Conservation (phyloP, 2,797 vertebrate genomes). For the Bradypodion ventrale region DNA sequence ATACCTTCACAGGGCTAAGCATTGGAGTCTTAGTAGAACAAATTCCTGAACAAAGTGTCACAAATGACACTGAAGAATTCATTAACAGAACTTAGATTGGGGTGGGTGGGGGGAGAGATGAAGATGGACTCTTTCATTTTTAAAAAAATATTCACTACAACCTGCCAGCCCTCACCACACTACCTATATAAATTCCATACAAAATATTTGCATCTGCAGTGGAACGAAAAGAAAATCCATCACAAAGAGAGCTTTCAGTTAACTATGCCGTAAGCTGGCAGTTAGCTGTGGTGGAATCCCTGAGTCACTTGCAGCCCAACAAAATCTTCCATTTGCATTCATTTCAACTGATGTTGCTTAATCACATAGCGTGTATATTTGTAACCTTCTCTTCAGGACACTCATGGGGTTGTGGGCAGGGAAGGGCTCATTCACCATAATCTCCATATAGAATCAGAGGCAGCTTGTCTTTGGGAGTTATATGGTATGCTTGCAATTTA, state of each 20-base stretch:
- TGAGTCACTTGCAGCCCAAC: slow-evolving; percentile 42
- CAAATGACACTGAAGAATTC: slow-evolving; percentile 51
- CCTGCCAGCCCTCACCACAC: slow-evolving; percentile 15
- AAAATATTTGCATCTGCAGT: slow-evolving; percentile 10
- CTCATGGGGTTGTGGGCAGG: not conserved
- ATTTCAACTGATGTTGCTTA: slow-evolving; percentile 48
- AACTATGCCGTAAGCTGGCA: slow-evolving; percentile 54
- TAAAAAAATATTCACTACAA: slow-evolving; percentile 5
- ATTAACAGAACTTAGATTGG: slow-evolving; percentile 29
- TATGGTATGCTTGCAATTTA: too few relatives aligned
- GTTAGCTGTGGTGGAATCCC: slow-evolving; percentile 39
- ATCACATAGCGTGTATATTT: slow-evolving; percentile 28
- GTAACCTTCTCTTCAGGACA: slow-evolving; percentile 19
- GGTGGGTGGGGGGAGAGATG: slow-evolving; percentile 28
- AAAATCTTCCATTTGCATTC: slow-evolving; percentile 51
- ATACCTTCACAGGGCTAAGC: slow-evolving; percentile 38
- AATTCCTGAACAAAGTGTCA: slow-evolving; percentile 38
- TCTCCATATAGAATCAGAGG: slow-evolving; percentile 4
- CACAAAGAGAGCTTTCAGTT: slow-evolving; percentile 52
- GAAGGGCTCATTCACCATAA: not conserved
- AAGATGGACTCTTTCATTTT: slow-evolving; percentile 49
- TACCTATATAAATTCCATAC: slow-evolving; percentile 29
- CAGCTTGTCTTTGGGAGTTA: too few relatives aligned
- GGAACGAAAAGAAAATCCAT: slow-evolving; percentile 50
- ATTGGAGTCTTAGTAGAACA: slow-evolving; percentile 31